Evolutionary conservation across 2,888 invertebrate species (phyloP), one percentile per base, ranked within the genome.

Genomic region (Mythimna impura): DNA sequence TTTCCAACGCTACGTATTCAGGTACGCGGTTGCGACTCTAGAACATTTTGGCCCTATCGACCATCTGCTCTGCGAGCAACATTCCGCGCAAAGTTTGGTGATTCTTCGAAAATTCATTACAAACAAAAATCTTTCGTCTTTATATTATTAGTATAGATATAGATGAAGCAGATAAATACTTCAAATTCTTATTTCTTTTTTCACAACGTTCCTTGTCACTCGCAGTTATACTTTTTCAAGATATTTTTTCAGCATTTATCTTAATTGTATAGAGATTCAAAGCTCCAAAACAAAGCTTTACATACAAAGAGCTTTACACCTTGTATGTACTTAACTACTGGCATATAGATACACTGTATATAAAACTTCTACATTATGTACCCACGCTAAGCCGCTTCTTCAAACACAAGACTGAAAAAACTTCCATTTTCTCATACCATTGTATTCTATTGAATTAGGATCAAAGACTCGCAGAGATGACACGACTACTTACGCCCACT

Each of bases 401-500:
- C 66, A 52, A 73, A 50, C 17, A 52, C 14, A 20, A 14, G 40
- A 22, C 61, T 55, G 22, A 54, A 61, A 17, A 22, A 20, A 62
- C 50, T 22, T 34, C n/a, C 10, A 60, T 34, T 40, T 50, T 61
- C 43, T 50, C 10, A 43, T 30, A 36, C 34, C 54, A 67, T 30
- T 61, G 22, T 70, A 20, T 34, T 67, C 17, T 57, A 60, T 77
- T 76, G 71, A 61, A 78, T 65, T 55, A 76, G 55, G 50, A 78
- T 62, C 34, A 54, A 72, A 43, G 25, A 62, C 52, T 50, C 14
- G 4, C 17, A 25, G 10, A 64, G 22, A 54, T 60, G 22, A 17
- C n/a, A 30, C 20, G 64, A 70, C 22, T 64, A 60, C 52, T 25
- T 40, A 55, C 17, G 14, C 9, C 22, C 8, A 52, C 17, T 57